Evolutionary conservation across 2,797 vertebrate species (phyloP), one percentile per base, ranked within the genome.

Genomic region (Dendrocincla fuliginosa): DNA sequence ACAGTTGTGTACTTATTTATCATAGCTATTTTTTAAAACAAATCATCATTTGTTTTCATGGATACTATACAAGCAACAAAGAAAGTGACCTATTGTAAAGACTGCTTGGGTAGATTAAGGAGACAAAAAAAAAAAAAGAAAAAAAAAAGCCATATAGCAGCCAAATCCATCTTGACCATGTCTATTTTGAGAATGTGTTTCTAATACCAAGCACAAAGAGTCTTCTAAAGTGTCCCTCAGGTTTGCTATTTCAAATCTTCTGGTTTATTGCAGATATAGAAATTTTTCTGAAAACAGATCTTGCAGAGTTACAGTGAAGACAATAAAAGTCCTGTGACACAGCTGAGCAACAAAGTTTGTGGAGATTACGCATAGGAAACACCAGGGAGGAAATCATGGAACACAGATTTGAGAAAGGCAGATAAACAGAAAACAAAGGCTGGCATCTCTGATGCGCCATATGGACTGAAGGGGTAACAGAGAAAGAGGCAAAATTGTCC

Each of bases 341-440:
- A 46, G 33, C 10, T 64, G 68, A 95, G 49, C 56, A 87, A 46
- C 52, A 87, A 92, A 82, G 71, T n/a, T 75, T 77, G 30, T 60
- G 61, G 78, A 76, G 70, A 86, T 60, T 80, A n/a, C 3, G 1
- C 44, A 46, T 30, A 80, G 52, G 56, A 91, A 94, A 64, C 59
- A 80, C 49, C 44, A 85, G 60, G 64, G 49, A 87, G 32, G 79
- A 91, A 91, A 70, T 50, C 11, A 16, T 20, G 52, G 47, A 73
- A 77, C 89, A 78, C 53, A 95, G 73, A 83, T 79, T 89, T 80
- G 49, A 67, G 75, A 92, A 52, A 64, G 64, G 33, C 49, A 92
- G 44, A 91, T 41, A 87, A 91, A 53, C 28, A 39, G 49, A 73
- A 92, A 70, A 67, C 63, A 85, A 78, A 84, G 68, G 16, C 64